Evolutionary conservation across 2,797 vertebrate genomes (phyloP).

Genomic region (Sciurus vulgaris): DNA sequence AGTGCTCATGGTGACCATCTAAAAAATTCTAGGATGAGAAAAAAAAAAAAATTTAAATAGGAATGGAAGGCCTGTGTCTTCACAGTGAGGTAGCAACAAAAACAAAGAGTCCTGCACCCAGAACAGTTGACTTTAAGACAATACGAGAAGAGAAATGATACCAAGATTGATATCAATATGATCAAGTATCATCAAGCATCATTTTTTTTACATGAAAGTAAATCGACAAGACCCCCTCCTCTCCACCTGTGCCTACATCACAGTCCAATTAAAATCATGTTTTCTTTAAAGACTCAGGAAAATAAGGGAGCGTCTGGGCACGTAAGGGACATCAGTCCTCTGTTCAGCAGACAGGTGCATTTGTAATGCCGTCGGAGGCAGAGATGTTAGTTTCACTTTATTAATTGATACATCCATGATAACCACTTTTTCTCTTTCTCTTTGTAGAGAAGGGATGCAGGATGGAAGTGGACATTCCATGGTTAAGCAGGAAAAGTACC

Average conservation of each 20-base stretch:
- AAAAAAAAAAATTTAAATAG: neutral
- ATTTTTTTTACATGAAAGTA: neutral
- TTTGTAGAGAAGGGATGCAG: neutral
- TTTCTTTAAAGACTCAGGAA: conserved; percentile 70
- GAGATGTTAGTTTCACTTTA: conserved; percentile 77
- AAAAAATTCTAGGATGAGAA: neutral
- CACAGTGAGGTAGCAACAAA: neutral
- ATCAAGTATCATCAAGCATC: neutral
- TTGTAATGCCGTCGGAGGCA: conserved; percentile 82
- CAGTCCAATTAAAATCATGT: conserved; percentile 60
- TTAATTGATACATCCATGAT: conserved; percentile 84
- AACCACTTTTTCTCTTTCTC: conserved; percentile 3
- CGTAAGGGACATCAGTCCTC: conserved; percentile 69
- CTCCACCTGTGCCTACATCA: neutral
- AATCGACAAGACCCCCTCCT: neutral
- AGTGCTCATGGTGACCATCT: neutral
- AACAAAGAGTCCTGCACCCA: neutral
- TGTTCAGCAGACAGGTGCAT: conserved; percentile 79
- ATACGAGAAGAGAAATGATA: conserved; percentile 52
- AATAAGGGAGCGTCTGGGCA: conserved; percentile 66
- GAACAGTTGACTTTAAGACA: conserved; percentile 6
- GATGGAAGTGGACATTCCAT: conserved; percentile 49
- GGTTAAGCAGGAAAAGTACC: conserved; percentile 67
- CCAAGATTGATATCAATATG: neutral
- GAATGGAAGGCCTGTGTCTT: neutral